Conservation (phyloP, 2,888 invertebrate species). For the Panopea generosa region DNA sequence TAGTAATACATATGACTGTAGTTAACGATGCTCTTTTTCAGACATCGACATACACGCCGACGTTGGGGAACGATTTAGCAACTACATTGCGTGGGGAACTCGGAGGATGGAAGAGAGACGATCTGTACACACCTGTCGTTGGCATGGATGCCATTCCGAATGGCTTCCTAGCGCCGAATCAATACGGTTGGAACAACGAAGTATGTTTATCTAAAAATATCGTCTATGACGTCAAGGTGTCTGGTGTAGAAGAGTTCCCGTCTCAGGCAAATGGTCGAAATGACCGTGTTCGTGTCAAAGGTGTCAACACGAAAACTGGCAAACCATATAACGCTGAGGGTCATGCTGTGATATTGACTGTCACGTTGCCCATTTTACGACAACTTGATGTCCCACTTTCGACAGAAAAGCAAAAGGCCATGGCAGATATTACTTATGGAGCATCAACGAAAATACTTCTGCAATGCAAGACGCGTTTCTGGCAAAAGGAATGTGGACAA, state of each 20-base stretch:
- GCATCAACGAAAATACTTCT: slow-evolving; percentile 51
- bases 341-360: slow-evolving; percentile 56
- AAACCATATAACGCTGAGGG: slow-evolving; percentile 10
- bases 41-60: slow-evolving; percentile 19
- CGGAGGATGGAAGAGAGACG: slow-evolving; percentile 21
- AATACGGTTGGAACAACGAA: slow-evolving; percentile 15
- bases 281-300: slow-evolving; percentile 17
- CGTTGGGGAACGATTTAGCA: not conserved
- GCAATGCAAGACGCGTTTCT: slow-evolving; percentile 52
- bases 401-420: slow-evolving; percentile 11
- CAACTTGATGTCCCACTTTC: slow-evolving; percentile 40
- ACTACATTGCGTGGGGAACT: slow-evolving; percentile 8
- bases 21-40: no score
- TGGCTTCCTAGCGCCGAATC: slow-evolving; percentile 1
- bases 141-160: slow-evolving; percentile 15
- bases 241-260: not conserved
- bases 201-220: not conserved
- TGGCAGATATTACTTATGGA: slow-evolving; percentile 32
- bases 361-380: slow-evolving; percentile 47
- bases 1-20: no score
- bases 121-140: slow-evolving; percentile 13
- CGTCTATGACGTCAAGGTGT: not conserved
- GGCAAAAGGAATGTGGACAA: slow-evolving; percentile 45
- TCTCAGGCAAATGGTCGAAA: no score
- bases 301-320: slow-evolving; percentile 27